A percentile compares a stretch with the other conserved stretches of the same genome.
Conservation (phyloP, 2,888 invertebrate species). For the Hanleya hanleyi region DNA sequence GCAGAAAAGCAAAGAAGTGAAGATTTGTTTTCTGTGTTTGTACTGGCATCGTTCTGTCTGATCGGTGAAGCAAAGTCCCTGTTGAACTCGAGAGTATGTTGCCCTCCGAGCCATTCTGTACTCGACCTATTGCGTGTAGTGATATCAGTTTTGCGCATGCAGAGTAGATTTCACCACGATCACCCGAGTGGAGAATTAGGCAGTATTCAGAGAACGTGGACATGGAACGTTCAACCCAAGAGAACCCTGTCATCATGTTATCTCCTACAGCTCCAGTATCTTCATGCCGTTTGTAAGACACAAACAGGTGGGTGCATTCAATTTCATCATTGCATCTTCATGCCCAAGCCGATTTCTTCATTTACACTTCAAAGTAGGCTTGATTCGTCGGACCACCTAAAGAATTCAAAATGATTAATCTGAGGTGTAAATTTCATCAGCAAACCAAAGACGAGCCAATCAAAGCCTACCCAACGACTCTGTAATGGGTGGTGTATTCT, state of each 20-base stretch:
- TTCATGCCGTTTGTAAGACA: background rate
- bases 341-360: no score
- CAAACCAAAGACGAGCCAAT: no score
- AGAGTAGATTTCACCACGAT: background rate
- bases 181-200: background rate
- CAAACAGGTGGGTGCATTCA: no score
- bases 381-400: no score
- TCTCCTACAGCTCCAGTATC: background rate
- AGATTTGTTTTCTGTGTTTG: background rate
- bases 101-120: background rate
- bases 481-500: no score
- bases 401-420: no score
- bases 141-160: background rate
- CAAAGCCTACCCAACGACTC: no score
- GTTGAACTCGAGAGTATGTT: background rate
- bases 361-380: no score
- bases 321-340: no score
- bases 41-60: background rate
- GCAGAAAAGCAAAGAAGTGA: background rate
- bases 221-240: background rate
- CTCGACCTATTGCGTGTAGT: background rate
- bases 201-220: background rate
- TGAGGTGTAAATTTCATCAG: no score
- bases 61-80: background rate
- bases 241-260: background rate